phyloP scores from a whole-genome alignment of 2,113 vertebrate species.

The Dunckerocampus dactyliophorus region DNA sequence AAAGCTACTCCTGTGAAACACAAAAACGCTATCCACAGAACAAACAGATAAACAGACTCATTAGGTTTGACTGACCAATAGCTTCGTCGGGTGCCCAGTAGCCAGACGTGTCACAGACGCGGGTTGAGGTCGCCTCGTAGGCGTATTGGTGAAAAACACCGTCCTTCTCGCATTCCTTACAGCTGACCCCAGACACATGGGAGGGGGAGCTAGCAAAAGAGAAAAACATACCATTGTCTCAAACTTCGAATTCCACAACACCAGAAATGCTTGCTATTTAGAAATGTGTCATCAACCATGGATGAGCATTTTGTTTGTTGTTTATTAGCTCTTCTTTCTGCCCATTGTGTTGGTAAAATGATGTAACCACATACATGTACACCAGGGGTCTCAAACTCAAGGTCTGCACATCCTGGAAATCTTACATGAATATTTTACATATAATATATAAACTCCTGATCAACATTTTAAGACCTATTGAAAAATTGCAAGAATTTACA shows the following conservation, averaged over 20 bases:
- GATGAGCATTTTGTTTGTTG: not conserved
- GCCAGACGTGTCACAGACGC: conserved; percentile 88
- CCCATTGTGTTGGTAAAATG: not conserved
- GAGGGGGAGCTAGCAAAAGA: conserved; percentile 34
- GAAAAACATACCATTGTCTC: conserved; percentile 3
- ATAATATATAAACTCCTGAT: too few relatives aligned
- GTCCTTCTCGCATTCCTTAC: conserved; percentile 81
- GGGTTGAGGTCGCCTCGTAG: conserved; percentile 81
- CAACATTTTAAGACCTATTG: too few relatives aligned
- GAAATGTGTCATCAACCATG: not conserved
- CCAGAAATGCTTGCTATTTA: not conserved
- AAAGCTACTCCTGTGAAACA: too few relatives aligned
- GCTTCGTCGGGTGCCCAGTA: conserved; percentile 98
- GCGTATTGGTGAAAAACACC: conserved; percentile 86
- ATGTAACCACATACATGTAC: not conserved
- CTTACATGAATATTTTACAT: too few relatives aligned
- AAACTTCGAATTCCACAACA: not conserved
- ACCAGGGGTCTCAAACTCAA: too few relatives aligned
- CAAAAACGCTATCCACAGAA: too few relatives aligned
- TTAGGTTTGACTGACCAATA: conserved; percentile 75
- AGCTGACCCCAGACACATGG: conserved; percentile 61
- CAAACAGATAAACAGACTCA: not conserved
- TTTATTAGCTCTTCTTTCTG: not conserved
- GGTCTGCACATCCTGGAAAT: too few relatives aligned
- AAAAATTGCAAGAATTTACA: too few relatives aligned